phyloP scores from a whole-genome alignment of 2,888 invertebrate species.

The Papilio elwesi region DNA sequence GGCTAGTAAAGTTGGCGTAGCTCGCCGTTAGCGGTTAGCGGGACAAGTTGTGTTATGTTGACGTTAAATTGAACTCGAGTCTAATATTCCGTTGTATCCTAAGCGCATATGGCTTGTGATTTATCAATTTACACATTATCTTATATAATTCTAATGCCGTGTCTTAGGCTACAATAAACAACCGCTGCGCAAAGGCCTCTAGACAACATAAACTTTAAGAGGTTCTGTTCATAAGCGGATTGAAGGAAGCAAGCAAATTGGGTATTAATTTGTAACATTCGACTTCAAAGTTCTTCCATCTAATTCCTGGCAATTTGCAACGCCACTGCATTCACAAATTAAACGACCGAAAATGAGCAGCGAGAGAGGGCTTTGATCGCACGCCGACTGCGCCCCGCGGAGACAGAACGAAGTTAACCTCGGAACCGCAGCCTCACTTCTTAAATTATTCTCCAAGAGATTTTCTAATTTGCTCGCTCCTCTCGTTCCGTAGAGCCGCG shows the following conservation, averaged over 20 bases:
- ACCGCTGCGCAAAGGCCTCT: neutral
- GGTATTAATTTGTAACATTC: conserved; percentile 24
- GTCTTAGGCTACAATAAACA: neutral
- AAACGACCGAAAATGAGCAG: conserved; percentile 61
- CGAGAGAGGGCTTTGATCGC: conserved; percentile 54
- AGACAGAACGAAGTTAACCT: conserved; percentile 69
- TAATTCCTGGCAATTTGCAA: conserved; percentile 51
- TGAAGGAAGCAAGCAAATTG: conserved; percentile 22
- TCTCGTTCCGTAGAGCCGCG: conserved; percentile 64
- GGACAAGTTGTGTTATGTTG: no score
- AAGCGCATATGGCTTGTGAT: no score
- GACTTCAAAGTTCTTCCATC: conserved; percentile 37
- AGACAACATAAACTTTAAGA: conserved; percentile 5
- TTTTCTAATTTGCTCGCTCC: conserved; percentile 81
- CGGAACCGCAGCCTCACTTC: conserved; percentile 64
- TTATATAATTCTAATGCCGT: no score
- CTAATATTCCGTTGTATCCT: no score
- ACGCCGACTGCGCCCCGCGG: conserved; percentile 50
- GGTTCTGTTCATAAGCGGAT: conserved; percentile 24
- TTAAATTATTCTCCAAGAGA: conserved; percentile 83
- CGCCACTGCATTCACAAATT: conserved; percentile 60
- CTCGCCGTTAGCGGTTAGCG: no score
- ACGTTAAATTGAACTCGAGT: no score
- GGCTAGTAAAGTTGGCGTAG: no score
- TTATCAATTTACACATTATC: no score